Conservation (phyloP, 2,797 vertebrate species). For the Phrynocephalus guinanensis region DNA sequence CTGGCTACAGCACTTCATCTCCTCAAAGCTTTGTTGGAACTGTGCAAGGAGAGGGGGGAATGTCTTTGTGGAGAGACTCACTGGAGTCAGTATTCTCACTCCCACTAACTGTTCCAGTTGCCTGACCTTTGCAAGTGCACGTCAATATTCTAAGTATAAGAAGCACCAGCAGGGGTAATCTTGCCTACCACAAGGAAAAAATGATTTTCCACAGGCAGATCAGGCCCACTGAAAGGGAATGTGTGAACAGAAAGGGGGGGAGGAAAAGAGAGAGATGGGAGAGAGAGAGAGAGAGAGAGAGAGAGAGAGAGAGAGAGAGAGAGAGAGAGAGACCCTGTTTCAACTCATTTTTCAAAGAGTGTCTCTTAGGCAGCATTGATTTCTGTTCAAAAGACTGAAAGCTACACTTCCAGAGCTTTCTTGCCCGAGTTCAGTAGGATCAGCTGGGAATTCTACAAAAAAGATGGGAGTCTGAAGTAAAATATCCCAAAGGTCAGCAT, state of each 20-base stretch:
- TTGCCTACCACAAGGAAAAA: constrained; percentile 66
- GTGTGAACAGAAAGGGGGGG: constrained; percentile 60
- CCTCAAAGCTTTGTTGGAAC: constrained; percentile 47
- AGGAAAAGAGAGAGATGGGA: background rate
- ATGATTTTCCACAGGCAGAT: constrained; percentile 67
- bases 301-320: constrained; percentile 1
- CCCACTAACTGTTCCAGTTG: constrained; percentile 67
- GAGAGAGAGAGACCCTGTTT: constrained; percentile 56
- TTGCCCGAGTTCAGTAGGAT: constrained; percentile 62
- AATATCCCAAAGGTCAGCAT: constrained; percentile 30
- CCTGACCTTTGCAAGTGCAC: constrained; percentile 75
- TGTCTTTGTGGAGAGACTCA: constrained; percentile 63
- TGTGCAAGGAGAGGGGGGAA: constrained; percentile 66
- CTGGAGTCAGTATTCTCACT: constrained; percentile 67
- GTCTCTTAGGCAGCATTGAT: constrained; percentile 62
- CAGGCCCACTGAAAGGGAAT: constrained; percentile 61
- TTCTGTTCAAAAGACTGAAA: constrained; percentile 66
- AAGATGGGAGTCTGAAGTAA: constrained; percentile 30
- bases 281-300: background rate
- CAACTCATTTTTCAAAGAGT: constrained; percentile 71
- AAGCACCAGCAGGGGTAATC: constrained; percentile 63
- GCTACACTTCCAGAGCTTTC: constrained; percentile 42
- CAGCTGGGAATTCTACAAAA: constrained; percentile 52
- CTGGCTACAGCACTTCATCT: constrained; percentile 44
- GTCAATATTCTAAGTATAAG: constrained; percentile 72